Evolutionary conservation across 2,113 vertebrate genomes (phyloP).

Genomic region (Pogonocichla stellata): DNA sequence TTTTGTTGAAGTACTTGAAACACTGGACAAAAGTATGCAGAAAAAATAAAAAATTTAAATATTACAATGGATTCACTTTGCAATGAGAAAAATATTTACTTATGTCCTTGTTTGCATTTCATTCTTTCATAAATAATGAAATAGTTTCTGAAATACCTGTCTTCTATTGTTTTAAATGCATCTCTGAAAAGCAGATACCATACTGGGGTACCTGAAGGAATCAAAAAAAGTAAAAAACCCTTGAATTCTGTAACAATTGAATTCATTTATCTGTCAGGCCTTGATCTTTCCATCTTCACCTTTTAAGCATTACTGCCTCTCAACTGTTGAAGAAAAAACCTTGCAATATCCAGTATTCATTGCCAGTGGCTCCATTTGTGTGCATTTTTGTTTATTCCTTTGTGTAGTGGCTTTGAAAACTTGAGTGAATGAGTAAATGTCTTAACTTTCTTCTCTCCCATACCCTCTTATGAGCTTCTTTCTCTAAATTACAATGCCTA

Average conservation of each 20-base stretch:
- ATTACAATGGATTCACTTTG: background rate
- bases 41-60: background rate
- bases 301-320: background rate
- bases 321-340: background rate
- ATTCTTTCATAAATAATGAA: background rate
- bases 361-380: background rate
- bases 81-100: background rate
- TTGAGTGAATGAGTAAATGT: background rate
- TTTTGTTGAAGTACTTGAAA: background rate
- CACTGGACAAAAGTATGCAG: background rate
- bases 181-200: background rate
- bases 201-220: background rate
- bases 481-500: background rate
- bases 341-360: background rate
- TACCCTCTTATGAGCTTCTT: background rate
- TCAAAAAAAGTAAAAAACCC: background rate
- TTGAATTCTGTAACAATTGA: background rate
- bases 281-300: background rate
- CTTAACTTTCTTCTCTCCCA: background rate
- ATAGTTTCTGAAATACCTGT: background rate
- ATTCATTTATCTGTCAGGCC: background rate
- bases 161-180: background rate
- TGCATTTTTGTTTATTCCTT: background rate
- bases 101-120: background rate
- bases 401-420: background rate